phyloP scores from a whole-genome alignment of 2,888 invertebrate genomes.

The Mythimna vitellina region DNA sequence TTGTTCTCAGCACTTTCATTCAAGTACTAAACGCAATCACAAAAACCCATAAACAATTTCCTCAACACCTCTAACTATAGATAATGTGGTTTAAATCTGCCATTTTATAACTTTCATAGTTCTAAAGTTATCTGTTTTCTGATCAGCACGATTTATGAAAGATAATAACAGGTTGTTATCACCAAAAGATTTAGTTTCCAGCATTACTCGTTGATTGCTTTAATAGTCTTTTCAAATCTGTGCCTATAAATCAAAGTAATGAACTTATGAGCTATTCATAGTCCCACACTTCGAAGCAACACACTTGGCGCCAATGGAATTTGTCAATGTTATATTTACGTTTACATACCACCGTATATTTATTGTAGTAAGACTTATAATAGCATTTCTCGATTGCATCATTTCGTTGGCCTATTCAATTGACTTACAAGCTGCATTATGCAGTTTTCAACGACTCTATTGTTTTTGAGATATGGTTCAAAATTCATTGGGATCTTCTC shows the following conservation, averaged over 20 bases:
- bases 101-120: slow-evolving; percentile 30
- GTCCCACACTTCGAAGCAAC: slow-evolving; percentile 57
- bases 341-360: slow-evolving; percentile 34
- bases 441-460: slow-evolving; percentile 44
- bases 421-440: slow-evolving; percentile 55
- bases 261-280: slow-evolving; percentile 66
- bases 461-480: slow-evolving; percentile 27
- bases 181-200: slow-evolving; percentile 56
- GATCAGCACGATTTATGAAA: slow-evolving; percentile 54
- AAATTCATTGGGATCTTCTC: slow-evolving; percentile 29
- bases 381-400: slow-evolving; percentile 23
- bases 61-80: slow-evolving; percentile 35
- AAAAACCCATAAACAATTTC: slow-evolving; percentile 29
- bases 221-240: slow-evolving; percentile 68
- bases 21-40: slow-evolving; percentile 8
- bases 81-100: slow-evolving; percentile 5
- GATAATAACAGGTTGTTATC: slow-evolving; percentile 59
- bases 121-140: slow-evolving; percentile 26
- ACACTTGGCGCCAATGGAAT: slow-evolving; percentile 61
- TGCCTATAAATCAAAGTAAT: slow-evolving; percentile 66
- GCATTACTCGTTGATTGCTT: slow-evolving; percentile 57
- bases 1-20: slow-evolving; percentile 10
- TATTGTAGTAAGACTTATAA: slow-evolving; percentile 32
- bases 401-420: slow-evolving; percentile 47
- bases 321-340: slow-evolving; percentile 26